phyloP scores from a whole-genome alignment of 1,140 invertebrate genomes.

The Sitobion miscanthi region DNA sequence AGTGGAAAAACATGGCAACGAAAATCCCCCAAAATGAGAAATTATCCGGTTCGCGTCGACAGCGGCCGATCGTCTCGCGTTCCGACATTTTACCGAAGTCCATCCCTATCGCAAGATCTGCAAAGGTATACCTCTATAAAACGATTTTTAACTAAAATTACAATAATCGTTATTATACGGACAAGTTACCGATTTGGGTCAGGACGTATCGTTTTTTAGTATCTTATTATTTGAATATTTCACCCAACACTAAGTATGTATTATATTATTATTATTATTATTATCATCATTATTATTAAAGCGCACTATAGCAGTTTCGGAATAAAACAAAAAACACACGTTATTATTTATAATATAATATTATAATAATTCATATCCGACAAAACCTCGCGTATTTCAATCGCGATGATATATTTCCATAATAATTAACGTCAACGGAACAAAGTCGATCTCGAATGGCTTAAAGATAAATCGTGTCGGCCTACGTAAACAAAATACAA shows the following conservation, averaged over 20 bases:
- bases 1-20: neutral
- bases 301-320: neutral
- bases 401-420: slow-evolving; percentile 10
- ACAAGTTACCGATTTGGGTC: neutral
- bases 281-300: neutral
- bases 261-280: neutral
- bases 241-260: neutral
- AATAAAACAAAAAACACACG: neutral
- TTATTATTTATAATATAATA: neutral
- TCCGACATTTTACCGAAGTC: neutral
- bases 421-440: slow-evolving; percentile 1
- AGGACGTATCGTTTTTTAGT: neutral
- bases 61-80: neutral
- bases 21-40: neutral
- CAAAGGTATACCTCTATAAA: neutral
- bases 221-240: neutral
- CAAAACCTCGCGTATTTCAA: neutral
- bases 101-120: neutral
- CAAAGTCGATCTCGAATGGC: neutral
- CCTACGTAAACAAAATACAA: slow-evolving; percentile 16
- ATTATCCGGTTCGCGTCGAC: neutral
- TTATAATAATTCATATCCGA: slow-evolving; percentile 17
- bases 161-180: neutral
- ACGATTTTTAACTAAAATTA: neutral
- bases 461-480: slow-evolving; percentile 9